These are phyloP conservation scores for Hycleus phaleratus DNA, from an alignment of 1,140 invertebrate species.

Conservation along the genomic window DNA sequence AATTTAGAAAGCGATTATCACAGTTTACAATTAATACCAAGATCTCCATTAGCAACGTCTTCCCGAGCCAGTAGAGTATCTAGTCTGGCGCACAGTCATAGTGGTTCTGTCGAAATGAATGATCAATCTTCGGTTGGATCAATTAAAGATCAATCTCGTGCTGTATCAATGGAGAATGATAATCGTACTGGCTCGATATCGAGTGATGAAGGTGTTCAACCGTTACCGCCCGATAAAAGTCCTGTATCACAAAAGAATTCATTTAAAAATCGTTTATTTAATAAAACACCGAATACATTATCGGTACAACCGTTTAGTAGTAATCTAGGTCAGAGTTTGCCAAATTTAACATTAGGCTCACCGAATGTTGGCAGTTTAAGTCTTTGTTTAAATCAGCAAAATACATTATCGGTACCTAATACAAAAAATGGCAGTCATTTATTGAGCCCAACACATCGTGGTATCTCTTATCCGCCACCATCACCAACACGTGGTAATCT, in stretches of 20 bases:
- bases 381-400: slow-evolving; percentile 42
- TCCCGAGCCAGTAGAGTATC: slow-evolving; percentile 49
- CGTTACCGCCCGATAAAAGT: slow-evolving; percentile 35
- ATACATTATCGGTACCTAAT: slow-evolving; percentile 47
- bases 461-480: slow-evolving; percentile 69
- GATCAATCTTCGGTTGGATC: slow-evolving; percentile 42
- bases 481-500: slow-evolving; percentile 63
- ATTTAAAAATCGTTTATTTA: slow-evolving; percentile 37
- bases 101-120: slow-evolving; percentile 69
- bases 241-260: slow-evolving; percentile 37
- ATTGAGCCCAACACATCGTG: slow-evolving; percentile 50
- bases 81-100: slow-evolving; percentile 58
- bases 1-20: slow-evolving; percentile 42
- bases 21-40: slow-evolving; percentile 35
- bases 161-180: slow-evolving; percentile 46
- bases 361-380: slow-evolving; percentile 43
- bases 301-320: slow-evolving; percentile 62
- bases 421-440: slow-evolving; percentile 44
- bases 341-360: slow-evolving; percentile 56
- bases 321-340: slow-evolving; percentile 60
- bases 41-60: slow-evolving; percentile 38
- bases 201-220: slow-evolving; percentile 44
- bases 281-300: slow-evolving; percentile 61
- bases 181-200: slow-evolving; percentile 47
- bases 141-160: slow-evolving; percentile 38